Evolutionary conservation across 2,797 vertebrate genomes (phyloP).

Genomic region (Betta splendens): DNA sequence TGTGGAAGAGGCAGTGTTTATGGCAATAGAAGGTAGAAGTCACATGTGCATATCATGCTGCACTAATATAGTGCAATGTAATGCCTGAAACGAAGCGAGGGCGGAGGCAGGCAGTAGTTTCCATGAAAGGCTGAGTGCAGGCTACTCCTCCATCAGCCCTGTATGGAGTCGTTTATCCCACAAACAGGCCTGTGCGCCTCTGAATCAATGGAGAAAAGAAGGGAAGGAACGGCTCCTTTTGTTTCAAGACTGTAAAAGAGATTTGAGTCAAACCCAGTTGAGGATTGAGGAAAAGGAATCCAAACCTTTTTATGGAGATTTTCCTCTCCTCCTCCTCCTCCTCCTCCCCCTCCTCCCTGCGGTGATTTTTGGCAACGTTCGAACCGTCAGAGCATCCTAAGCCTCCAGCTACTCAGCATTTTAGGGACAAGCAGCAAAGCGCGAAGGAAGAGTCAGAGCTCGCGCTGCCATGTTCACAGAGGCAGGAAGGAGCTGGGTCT

Average conservation of each 20-base stretch:
- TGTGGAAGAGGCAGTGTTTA: conserved; percentile 90
- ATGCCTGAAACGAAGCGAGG: conserved; percentile 87
- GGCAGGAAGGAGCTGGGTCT: conserved; percentile 27
- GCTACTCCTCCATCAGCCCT: conserved; percentile 75
- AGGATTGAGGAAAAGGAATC: conserved; percentile 68
- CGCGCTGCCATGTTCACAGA: conserved; percentile 52
- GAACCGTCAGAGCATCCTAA: conserved; percentile 70
- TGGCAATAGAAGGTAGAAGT: conserved; percentile 91
- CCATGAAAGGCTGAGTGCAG: conserved; percentile 80
- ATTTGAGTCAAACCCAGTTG: conserved; percentile 71
- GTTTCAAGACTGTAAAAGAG: conserved; percentile 70
- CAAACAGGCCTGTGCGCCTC: conserved; percentile 76
- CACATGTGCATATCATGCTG: conserved; percentile 95
- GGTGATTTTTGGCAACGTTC: conserved; percentile 79
- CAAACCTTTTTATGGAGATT: conserved; percentile 74
- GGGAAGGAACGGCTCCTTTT: conserved; percentile 58
- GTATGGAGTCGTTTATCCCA: conserved; percentile 75
- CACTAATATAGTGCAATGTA: conserved; percentile 99
- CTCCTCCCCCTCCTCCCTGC: conserved; percentile 58
- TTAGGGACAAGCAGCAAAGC: conserved; percentile 64
- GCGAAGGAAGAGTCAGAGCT: conserved; percentile 44
- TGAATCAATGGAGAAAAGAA: conserved; percentile 74
- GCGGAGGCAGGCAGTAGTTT: conserved; percentile 81
- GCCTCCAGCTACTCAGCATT: conserved; percentile 74
- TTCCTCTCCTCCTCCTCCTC: conserved; percentile 38